Conservation (phyloP, 2,113 vertebrate species). For the Mastomys natalensis region DNA sequence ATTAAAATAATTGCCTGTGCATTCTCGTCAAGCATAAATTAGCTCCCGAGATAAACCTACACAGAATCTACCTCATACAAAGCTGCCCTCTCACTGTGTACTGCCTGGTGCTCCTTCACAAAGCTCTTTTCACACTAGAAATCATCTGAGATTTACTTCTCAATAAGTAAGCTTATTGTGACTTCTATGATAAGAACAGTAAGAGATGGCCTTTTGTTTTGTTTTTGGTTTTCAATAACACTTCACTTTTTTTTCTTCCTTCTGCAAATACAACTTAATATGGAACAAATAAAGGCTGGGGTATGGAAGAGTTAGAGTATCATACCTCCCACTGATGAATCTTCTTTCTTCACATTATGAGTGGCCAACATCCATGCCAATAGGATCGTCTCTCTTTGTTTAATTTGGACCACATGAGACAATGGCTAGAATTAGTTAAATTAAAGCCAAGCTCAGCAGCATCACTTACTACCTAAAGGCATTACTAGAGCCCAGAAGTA, state of each 20-base stretch:
- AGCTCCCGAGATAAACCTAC: not conserved
- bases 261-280: not conserved
- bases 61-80: not conserved
- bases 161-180: not conserved
- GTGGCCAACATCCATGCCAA: not conserved
- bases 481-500: rapidly evolving
- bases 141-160: slow-evolving; percentile 3
- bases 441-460: not conserved
- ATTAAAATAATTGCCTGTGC: not conserved
- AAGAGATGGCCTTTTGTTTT: not conserved
- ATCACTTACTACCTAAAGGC: not conserved
- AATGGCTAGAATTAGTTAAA: not conserved
- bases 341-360: not conserved
- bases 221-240: not conserved
- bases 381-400: not conserved
- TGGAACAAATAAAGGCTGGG: not conserved
- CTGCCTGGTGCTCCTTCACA: not conserved
- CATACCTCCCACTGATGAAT: not conserved
- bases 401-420: not conserved
- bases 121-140: not conserved
- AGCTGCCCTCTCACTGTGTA: not conserved
- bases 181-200: not conserved
- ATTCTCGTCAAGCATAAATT: not conserved
- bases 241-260: not conserved
- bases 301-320: not conserved